phyloP scores from a whole-genome alignment of 2,888 invertebrate genomes.

The Drosophila multiciliata region DNA sequence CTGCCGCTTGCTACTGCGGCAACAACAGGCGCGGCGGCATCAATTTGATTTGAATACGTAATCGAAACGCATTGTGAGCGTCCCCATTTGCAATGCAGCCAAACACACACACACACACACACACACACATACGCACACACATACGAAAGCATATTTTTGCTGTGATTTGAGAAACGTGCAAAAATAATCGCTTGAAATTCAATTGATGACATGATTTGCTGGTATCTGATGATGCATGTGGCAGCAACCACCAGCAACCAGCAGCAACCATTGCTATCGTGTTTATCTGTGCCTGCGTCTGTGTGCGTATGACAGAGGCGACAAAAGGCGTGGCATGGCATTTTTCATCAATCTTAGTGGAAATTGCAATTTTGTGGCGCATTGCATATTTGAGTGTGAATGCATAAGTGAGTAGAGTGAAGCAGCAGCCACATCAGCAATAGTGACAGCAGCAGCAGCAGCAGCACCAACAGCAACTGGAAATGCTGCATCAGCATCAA shows the following conservation, averaged over 20 bases:
- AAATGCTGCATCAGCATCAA: constrained; percentile 44
- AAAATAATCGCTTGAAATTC: constrained; percentile 77
- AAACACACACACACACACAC: constrained; percentile 27
- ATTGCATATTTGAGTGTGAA: constrained; percentile 75
- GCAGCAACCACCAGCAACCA: constrained; percentile 2
- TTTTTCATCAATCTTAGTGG: constrained; percentile 80
- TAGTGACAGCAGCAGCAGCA: neutral
- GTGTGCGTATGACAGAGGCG: neutral
- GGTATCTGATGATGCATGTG: constrained; percentile 45
- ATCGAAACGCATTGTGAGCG: constrained; percentile 74
- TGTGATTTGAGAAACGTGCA: constrained; percentile 75
- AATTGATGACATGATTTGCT: constrained; percentile 80
- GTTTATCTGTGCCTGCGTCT: neutral
- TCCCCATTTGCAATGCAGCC: constrained; percentile 38
- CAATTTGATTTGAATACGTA: constrained; percentile 79
- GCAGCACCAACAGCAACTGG: constrained; percentile 5
- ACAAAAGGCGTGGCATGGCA: constrained; percentile 40
- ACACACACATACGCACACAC: constrained; percentile 10
- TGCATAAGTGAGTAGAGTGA: constrained; percentile 65
- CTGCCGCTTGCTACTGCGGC: constrained; percentile 14
- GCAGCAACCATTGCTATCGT: constrained; percentile 13
- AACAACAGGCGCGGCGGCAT: constrained; percentile 59
- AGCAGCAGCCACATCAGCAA: constrained; percentile 16
- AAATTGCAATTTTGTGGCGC: constrained; percentile 79
- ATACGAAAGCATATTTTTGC: constrained; percentile 51